Evolutionary conservation across 53 echinoderm and acorn worm species (phyloP).

Genomic region (Patiria pectinifera): DNA sequence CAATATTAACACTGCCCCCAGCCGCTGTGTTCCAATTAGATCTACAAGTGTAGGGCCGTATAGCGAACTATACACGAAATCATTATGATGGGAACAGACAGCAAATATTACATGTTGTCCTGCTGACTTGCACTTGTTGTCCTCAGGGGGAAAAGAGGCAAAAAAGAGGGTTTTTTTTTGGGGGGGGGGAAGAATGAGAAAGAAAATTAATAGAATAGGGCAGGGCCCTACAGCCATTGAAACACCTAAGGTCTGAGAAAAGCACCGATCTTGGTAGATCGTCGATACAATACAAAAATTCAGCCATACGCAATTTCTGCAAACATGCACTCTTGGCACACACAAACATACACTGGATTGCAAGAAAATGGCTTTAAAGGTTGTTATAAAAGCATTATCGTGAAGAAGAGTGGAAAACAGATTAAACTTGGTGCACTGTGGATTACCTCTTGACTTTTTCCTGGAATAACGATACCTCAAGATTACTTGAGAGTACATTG

Average conservation of each 20-base stretch:
- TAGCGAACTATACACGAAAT: slow-evolving; percentile 14
- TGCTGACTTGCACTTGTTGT: slow-evolving; percentile 61
- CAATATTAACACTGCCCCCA: slow-evolving; percentile 58
- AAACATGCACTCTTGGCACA: not conserved
- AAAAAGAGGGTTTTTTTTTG: not conserved
- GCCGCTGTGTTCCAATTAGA: slow-evolving; percentile 62
- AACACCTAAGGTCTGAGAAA: not conserved
- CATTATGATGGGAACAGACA: slow-evolving; percentile 55
- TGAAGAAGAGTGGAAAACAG: not conserved
- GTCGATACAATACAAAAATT: not conserved
- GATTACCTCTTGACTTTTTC: not conserved
- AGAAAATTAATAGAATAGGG: slow-evolving; percentile 43
- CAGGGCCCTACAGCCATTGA: slow-evolving; percentile 18
- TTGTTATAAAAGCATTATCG: not conserved
- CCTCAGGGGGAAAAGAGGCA: slow-evolving; percentile 1
- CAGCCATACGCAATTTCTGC: not conserved
- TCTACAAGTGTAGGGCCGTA: slow-evolving; percentile 49
- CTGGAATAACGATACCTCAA: not conserved
- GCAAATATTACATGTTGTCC: slow-evolving; percentile 68
- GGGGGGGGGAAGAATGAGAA: not conserved
- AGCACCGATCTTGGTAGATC: not conserved
- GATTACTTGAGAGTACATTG: not conserved
- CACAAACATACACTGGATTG: not conserved
- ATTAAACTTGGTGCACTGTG: not conserved
- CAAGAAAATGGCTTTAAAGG: not conserved